phyloP scores from a whole-genome alignment of 1,140 invertebrate species.

The Drosophila pseudoobscura region DNA sequence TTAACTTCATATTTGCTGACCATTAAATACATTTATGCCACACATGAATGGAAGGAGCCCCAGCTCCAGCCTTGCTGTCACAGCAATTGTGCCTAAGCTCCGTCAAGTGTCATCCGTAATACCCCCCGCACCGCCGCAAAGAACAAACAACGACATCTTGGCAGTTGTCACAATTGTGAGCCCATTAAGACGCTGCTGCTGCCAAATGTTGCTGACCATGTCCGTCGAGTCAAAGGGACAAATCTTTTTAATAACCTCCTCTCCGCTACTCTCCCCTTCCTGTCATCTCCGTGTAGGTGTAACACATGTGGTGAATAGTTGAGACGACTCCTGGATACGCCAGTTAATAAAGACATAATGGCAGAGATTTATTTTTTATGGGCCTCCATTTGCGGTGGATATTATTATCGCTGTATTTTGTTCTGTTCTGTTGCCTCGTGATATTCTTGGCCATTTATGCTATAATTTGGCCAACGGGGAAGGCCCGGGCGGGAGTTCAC shows the following conservation, averaged over 20 bases:
- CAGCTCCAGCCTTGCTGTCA: slow-evolving; percentile 50
- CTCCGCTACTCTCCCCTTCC: no score
- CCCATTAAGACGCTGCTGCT: slow-evolving; percentile 65
- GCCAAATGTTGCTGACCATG: slow-evolving; percentile 66
- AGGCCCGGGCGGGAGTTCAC: no score
- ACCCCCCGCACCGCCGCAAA: slow-evolving; percentile 32
- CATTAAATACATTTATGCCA: slow-evolving; percentile 66
- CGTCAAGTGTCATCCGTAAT: slow-evolving; percentile 77
- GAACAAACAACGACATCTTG: slow-evolving; percentile 39
- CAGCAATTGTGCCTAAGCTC: slow-evolving; percentile 74
- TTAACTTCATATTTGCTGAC: slow-evolving; percentile 77
- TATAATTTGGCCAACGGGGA: slow-evolving; percentile 59
- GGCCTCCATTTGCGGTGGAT: slow-evolving; percentile 68
- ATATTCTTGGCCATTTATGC: slow-evolving; percentile 65
- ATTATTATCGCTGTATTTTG: slow-evolving; percentile 64
- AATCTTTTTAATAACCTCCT: slow-evolving; percentile 75
- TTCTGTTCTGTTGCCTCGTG: neutral
- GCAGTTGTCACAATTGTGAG: slow-evolving; percentile 65
- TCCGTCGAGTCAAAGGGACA: slow-evolving; percentile 58
- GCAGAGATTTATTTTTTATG: slow-evolving; percentile 77
- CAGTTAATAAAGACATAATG: slow-evolving; percentile 81
- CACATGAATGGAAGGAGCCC: slow-evolving; percentile 16
- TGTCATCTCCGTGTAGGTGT: neutral
- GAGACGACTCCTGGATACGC: slow-evolving; percentile 39
- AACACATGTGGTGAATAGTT: slow-evolving; percentile 48